Evolutionary conservation across 1,140 invertebrate species (phyloP), one percentile per base, ranked within the genome.

Genomic region (Luehdorfia chinensis): DNA sequence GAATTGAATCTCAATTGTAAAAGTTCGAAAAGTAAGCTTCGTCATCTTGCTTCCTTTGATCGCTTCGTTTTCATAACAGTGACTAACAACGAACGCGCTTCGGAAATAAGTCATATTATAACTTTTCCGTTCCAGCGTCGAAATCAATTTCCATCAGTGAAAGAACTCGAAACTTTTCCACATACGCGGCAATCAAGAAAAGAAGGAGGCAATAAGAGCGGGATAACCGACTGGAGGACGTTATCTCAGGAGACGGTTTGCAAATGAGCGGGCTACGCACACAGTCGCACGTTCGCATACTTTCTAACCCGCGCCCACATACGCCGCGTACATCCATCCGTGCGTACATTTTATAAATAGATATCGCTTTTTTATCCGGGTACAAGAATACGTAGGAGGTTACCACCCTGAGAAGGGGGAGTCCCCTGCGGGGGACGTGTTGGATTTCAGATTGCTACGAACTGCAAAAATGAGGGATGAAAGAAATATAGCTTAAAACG

Each of bases 401-500:
- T 53, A 69, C 74, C 68, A 73, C 77, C 75, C 66, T 57, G 45
- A 46, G 49, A 52, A 66, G 58, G 58, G 56, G 60, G 67, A 63
- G 60, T 43, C 56, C 74, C 72, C 77, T 66, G 66, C 71, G 80
- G 79, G 75, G 73, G 78, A 84, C 72, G 79, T 83, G 75, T 86
- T 85, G 73, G 80, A 80, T 79, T 87, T 80, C 81, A 87, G 87
- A 88, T 88, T 87, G 86, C 86, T 87, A 85, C 86, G 81, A 85
- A 87, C 86, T 88, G 84, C 84, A 88, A 87, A 88, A 88, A 88
- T 88, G 87, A 88, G 87, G 87, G 87, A 88, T 88, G 87, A 88
- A 88, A 88, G 87, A 88, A 88, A 88, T 88, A 88, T 88, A 88
- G 85, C 87, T 88, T 88, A 88, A 88, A 87, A 88, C 87, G 84